phyloP scores from a whole-genome alignment of 1,140 invertebrate species.

The Drosophila willistoni region DNA sequence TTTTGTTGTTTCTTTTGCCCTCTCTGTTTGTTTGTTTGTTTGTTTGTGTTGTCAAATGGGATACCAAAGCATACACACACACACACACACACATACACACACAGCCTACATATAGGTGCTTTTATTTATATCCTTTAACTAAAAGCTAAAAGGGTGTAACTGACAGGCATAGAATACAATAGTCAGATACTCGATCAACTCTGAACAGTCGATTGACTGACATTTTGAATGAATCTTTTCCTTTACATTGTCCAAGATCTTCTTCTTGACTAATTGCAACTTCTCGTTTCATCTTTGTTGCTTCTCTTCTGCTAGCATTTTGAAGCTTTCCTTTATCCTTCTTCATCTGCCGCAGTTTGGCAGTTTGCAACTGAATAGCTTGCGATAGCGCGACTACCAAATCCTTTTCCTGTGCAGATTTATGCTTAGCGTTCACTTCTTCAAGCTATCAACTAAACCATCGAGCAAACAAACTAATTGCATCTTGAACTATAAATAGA shows the following conservation, averaged over 20 bases:
- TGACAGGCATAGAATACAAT: neutral
- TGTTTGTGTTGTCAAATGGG: neutral
- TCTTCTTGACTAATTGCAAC: too few species aligned
- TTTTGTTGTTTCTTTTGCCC: neutral
- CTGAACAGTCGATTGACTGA: too few species aligned
- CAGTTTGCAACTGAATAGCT: neutral
- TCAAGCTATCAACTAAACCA: too few species aligned
- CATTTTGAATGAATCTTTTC: too few species aligned
- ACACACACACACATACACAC: neutral
- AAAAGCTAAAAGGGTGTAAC: neutral
- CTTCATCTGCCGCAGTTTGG: too few species aligned
- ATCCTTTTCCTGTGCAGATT: neutral
- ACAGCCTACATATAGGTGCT: neutral
- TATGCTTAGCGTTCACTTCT: slow-evolving; percentile 39
- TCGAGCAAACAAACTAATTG: too few species aligned
- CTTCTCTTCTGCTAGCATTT: too few species aligned
- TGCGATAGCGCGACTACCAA: neutral
- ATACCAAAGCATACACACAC: neutral
- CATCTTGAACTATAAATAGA: too few species aligned
- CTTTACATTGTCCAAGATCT: too few species aligned
- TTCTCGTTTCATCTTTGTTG: too few species aligned
- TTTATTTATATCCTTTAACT: neutral
- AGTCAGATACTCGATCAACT: too few species aligned
- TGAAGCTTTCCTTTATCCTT: too few species aligned
- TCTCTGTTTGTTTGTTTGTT: neutral